Conservation (phyloP, 2,888 invertebrate genomes). For the Limnephilus marmoratus region DNA sequence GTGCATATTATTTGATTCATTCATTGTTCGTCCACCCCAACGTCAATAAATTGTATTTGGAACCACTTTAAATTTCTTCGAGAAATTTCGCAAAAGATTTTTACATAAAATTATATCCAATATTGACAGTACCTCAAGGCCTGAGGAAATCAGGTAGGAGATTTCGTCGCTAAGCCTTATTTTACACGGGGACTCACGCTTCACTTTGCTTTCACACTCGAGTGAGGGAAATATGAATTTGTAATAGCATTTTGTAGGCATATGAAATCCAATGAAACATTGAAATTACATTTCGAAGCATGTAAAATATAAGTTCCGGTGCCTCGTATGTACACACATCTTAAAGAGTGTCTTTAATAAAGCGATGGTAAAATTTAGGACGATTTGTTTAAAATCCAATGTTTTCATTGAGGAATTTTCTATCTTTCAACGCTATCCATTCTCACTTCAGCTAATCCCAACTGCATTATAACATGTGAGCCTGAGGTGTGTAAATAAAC, state of each 20-base stretch:
- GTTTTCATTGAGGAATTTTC: too few species aligned
- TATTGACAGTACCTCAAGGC: not conserved
- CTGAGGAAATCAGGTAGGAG: not conserved
- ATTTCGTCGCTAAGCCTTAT: not conserved
- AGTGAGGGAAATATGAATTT: not conserved
- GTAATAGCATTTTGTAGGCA: not conserved
- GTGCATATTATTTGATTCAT: not conserved
- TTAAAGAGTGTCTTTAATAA: not conserved
- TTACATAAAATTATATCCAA: not conserved
- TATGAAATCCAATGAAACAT: not conserved
- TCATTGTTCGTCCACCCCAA: not conserved
- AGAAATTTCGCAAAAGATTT: not conserved
- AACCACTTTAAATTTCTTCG: not conserved
- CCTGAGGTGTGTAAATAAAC: too few species aligned
- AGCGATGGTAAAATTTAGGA: not conserved
- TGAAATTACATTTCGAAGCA: not conserved
- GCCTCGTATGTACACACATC: not conserved
- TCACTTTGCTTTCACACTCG: not conserved
- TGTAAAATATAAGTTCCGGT: not conserved
- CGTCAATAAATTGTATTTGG: not conserved
- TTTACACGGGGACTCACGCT: not conserved
- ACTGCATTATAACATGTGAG: too few species aligned
- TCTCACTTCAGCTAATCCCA: too few species aligned
- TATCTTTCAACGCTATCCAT: too few species aligned
- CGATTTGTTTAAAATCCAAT: too few species aligned